These are phyloP conservation scores for Limnodromus scolopaceus DNA, from an alignment of 2,797 vertebrate genomes.

Conservation along the genomic window DNA sequence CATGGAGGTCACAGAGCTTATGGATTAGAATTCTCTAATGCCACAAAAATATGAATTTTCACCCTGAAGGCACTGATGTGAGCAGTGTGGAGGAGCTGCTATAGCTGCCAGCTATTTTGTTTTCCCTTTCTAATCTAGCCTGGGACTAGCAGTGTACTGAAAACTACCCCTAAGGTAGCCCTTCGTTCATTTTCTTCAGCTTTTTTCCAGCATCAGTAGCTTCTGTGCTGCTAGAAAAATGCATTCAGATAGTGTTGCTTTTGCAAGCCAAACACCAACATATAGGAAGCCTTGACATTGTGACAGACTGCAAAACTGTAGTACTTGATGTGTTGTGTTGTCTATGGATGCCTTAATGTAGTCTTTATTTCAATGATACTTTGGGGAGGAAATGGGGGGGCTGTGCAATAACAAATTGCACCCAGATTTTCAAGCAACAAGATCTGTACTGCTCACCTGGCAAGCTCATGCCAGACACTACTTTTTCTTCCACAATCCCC, in stretches of 20 bases:
- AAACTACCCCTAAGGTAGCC: neutral
- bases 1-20: neutral
- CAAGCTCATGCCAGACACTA: neutral
- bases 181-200: neutral
- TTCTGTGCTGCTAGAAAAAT: neutral
- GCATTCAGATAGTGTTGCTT: neutral
- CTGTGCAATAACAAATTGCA: neutral
- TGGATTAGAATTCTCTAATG: neutral
- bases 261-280: neutral
- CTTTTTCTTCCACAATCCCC: neutral
- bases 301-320: neutral
- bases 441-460: neutral
- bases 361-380: neutral
- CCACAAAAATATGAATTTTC: neutral
- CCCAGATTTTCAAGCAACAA: neutral
- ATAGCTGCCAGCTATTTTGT: neutral
- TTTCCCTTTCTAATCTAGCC: neutral
- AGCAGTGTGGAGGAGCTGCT: neutral
- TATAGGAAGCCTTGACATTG: neutral
- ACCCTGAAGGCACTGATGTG: neutral
- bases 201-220: neutral
- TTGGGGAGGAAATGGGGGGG: neutral
- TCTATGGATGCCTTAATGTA: accelerated
- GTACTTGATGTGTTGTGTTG: neutral
- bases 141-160: neutral